Conservation (phyloP, 64 coral and sea anemone species). For the Platygyra sinensis region DNA sequence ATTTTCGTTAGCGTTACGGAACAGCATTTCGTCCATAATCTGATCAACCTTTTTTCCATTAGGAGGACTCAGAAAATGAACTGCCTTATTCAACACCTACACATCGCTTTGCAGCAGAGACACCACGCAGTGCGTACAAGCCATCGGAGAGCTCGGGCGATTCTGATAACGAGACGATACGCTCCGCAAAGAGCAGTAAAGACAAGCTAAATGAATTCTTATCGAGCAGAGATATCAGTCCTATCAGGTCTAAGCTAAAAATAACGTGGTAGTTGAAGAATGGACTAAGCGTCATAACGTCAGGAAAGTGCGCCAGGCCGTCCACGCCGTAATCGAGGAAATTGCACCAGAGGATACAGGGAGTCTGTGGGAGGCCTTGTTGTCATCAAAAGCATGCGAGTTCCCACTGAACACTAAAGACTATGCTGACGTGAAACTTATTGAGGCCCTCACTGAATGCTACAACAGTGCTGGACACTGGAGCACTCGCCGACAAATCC, state of each 20-base stretch:
- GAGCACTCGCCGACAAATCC: conserved; percentile 18
- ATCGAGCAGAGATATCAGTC: conserved; percentile 35
- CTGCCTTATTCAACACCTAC: neutral
- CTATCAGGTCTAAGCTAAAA: conserved; percentile 24
- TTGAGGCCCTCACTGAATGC: conserved; percentile 31
- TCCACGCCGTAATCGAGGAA: conserved; percentile 42
- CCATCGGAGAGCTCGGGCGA: conserved; percentile 28
- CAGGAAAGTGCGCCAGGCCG: conserved; percentile 40
- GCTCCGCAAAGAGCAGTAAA: conserved; percentile 8
- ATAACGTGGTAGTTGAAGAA: conserved; percentile 25
- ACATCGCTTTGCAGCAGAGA: neutral
- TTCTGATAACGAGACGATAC: conserved; percentile 13
- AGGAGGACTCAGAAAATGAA: neutral
- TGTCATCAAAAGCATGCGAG: neutral
- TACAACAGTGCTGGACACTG: conserved; percentile 37
- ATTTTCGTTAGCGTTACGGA: no score
- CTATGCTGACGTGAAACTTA: neutral
- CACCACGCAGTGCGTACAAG: neutral
- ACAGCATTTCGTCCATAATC: no score
- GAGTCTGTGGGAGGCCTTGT: neutral
- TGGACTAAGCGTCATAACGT: conserved; percentile 21
- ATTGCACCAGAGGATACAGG: conserved; percentile 24
- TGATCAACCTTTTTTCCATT: no score
- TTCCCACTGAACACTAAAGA: neutral
- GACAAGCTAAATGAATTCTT: conserved; percentile 39